Percentiles rank a stretch among this genome's conserved stretches.
phyloP scores from a whole-genome alignment of 2,888 invertebrate genomes.

The Schizotus pectinicornis region DNA sequence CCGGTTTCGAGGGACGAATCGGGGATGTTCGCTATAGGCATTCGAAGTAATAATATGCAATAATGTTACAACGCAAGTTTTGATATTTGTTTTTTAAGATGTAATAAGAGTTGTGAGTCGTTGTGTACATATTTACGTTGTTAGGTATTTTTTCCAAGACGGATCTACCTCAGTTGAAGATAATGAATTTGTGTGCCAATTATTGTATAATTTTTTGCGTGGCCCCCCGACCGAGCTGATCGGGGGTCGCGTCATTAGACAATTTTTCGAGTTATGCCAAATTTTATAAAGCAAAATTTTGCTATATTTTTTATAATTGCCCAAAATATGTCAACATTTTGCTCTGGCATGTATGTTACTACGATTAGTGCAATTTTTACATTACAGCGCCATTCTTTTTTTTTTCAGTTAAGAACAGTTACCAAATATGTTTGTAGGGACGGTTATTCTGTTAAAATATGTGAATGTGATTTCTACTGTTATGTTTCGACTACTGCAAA shows the following conservation, averaged over 20 bases:
- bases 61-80: slow-evolving; percentile 58
- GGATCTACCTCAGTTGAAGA: slow-evolving; percentile 58
- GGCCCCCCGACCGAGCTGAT: slow-evolving; percentile 9
- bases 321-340: slow-evolving; percentile 23
- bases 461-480: slow-evolving; percentile 38
- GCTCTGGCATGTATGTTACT: slow-evolving; percentile 32
- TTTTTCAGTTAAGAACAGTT: slow-evolving; percentile 39
- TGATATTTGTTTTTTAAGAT: slow-evolving; percentile 54
- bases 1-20: slow-evolving; percentile 5
- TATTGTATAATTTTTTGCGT: slow-evolving; percentile 29
- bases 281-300: slow-evolving; percentile 28
- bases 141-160: slow-evolving; percentile 54
- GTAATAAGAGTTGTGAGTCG: slow-evolving; percentile 48
- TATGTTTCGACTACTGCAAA: slow-evolving; percentile 12
- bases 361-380: slow-evolving; percentile 33
- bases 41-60: slow-evolving; percentile 54
- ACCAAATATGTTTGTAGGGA: slow-evolving; percentile 40
- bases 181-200: slow-evolving; percentile 50
- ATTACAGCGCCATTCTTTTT: slow-evolving; percentile 15
- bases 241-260: slow-evolving; percentile 22
- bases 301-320: slow-evolving; percentile 20
- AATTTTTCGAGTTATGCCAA: slow-evolving; percentile 28
- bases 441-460: slow-evolving; percentile 40
- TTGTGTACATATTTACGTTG: slow-evolving; percentile 53
- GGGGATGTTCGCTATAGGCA: slow-evolving; percentile 25